Evolutionary conservation across 2,888 invertebrate species (phyloP), one percentile per base, ranked within the genome.

Genomic region (Ernsta delagoae): DNA sequence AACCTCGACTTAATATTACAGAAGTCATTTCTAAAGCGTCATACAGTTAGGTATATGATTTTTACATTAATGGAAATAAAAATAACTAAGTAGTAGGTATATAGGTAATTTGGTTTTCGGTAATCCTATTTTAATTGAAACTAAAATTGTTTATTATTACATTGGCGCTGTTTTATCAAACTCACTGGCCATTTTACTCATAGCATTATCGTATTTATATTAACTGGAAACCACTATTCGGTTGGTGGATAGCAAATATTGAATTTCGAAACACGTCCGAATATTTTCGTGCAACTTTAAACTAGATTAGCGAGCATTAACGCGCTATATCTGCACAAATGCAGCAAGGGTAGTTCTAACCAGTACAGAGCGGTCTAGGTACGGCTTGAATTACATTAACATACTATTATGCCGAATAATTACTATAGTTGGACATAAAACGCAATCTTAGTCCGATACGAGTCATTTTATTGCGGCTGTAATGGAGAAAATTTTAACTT

Each of bases 331-430:
- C 60, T 60, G 31, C 48, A 60, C 60, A 60, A 60, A 60, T 60
- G 60, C 60, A 60, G 31, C 34, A 45, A 45, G 45, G 45, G 45
- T 45, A 48, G 60, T 60, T 60, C 31, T 48, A 60, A 60, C 24
- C 45, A 60, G 34, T 43, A 43, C 60, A 34, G 45, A 45, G 45
- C 31, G 60, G n/a, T 60, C 60, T 60, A 48, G 60, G 34, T 6
- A 60, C 11, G 60, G 45, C 45, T 60, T 60, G 60, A 60, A 60
- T 60, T 48, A 48, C 60, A 60, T 60, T 60, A 48, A 60, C 60
- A 60, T 60, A 60, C 45, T 48, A 45, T 60, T 60, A 60, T 45
- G n/a, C 45, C 45, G n/a, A 56, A 56, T 34, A 56, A 56, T 56
- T 56, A 34, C 56, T 48, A 48, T 31, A n/a, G 45, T 45, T 60